phyloP scores from a whole-genome alignment of 2,888 invertebrate species.

The Sphinx pinastri region DNA sequence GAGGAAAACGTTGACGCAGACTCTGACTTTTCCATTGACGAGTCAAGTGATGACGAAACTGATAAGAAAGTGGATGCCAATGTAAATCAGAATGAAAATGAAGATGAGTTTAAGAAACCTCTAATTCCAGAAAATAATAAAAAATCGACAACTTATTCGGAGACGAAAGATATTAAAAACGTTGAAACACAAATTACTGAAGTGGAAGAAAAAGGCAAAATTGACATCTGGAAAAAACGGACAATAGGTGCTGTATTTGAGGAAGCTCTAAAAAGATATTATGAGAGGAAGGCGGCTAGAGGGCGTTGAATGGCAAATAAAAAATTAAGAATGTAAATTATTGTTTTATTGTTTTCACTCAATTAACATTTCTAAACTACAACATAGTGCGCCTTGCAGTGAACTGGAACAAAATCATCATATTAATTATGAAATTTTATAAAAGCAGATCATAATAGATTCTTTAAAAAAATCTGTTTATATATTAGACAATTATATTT shows the following conservation, averaged over 20 bases:
- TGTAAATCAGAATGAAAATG: constrained; percentile 39
- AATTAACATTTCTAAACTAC: constrained; percentile 50
- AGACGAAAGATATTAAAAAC: constrained; percentile 35
- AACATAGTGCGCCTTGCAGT: constrained; percentile 83
- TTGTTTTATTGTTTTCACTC: constrained; percentile 11
- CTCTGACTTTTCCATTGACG: constrained; percentile 89
- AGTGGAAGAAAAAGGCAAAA: constrained; percentile 73
- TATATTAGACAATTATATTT: too few relatives aligned
- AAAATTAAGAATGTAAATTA: background rate
- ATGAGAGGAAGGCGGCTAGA: constrained; percentile 87
- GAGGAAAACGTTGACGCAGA: constrained; percentile 88
- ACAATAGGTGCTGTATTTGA: constrained; percentile 91
- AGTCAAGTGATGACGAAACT: constrained; percentile 80
- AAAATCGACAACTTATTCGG: constrained; percentile 35
- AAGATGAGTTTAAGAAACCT: constrained; percentile 35
- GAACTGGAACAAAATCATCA: constrained; percentile 72
- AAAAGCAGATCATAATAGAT: background rate
- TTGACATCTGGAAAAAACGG: constrained; percentile 92
- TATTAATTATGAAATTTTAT: background rate
- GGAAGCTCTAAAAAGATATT: constrained; percentile 89
- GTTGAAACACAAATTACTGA: constrained; percentile 42
- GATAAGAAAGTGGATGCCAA: constrained; percentile 40
- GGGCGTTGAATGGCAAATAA: constrained; percentile 50
- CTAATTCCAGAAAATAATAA: constrained; percentile 43
- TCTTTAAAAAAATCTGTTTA: too few relatives aligned